Percentiles rank a stretch among this genome's conserved stretches.
phyloP scores from a whole-genome alignment of 2,797 vertebrate species.

The Epinephelus malabaricus region DNA sequence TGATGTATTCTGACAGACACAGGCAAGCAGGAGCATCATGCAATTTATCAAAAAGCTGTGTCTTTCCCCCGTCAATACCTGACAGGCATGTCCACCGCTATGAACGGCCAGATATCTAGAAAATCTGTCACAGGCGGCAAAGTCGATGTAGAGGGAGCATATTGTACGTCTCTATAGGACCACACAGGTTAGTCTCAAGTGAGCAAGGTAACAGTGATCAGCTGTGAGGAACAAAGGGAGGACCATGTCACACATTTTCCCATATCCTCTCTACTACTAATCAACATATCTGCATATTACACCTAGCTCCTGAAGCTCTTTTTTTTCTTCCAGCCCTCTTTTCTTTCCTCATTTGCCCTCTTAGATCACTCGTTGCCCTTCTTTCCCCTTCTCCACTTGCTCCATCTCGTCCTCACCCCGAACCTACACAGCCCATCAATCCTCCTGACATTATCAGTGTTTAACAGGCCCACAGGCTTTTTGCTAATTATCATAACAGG shows the following conservation, averaged over 20 bases:
- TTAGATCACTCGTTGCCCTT: conserved; percentile 18
- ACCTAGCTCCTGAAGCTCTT: background rate
- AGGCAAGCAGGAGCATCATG: conserved; percentile 65
- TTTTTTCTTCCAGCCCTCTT: background rate
- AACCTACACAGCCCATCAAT: conserved; percentile 69
- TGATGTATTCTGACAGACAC: conserved; percentile 85
- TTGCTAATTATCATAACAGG: conserved; percentile 73
- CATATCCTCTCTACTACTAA: background rate
- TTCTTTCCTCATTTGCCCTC: conserved; percentile 21
- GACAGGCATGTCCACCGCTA: conserved; percentile 64
- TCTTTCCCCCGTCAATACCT: conserved; percentile 77
- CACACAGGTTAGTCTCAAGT: conserved; percentile 3
- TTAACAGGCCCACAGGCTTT: conserved; percentile 74
- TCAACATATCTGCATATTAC: background rate
- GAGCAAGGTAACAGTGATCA: conserved; percentile 3
- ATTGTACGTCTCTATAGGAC: conserved; percentile 3
- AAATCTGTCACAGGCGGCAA: conserved; percentile 48
- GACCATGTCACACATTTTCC: background rate
- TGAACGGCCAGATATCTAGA: conserved; percentile 66
- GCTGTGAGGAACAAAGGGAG: conserved; percentile 12
- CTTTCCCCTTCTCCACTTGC: conserved; percentile 50
- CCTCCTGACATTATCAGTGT: conserved; percentile 76
- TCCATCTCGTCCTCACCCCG: conserved; percentile 56
- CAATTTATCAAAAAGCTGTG: conserved; percentile 81
- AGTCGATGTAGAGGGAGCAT: conserved; percentile 37